Evolutionary conservation across 2,888 invertebrate species (phyloP).

Genomic region (Anticlea derivata): DNA sequence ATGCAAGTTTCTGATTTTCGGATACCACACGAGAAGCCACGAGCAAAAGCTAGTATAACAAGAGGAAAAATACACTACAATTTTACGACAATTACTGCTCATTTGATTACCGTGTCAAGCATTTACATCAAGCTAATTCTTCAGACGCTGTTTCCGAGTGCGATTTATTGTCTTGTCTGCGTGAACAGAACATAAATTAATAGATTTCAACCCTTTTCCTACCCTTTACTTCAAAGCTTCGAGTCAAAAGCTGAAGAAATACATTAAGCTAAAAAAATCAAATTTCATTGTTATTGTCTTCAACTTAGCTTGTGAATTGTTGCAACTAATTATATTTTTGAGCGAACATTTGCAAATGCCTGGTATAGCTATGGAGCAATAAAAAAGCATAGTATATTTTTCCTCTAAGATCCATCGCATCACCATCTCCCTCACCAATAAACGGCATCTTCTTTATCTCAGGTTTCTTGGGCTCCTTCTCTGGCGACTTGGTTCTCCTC

Average conservation of each 20-base stretch:
- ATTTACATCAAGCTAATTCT: neutral
- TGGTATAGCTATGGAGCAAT: too few relatives aligned
- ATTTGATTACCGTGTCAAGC: neutral
- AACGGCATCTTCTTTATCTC: conserved; percentile 90
- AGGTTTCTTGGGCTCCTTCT: conserved; percentile 58
- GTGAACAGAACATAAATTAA: neutral
- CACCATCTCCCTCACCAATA: conserved; percentile 82
- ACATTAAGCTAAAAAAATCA: too few relatives aligned
- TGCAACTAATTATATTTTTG: too few relatives aligned
- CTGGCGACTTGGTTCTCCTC: conserved; percentile 26
- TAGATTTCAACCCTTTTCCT: too few relatives aligned
- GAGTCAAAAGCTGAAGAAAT: too few relatives aligned
- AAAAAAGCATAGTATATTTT: conserved; percentile 19
- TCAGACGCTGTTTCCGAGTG: neutral
- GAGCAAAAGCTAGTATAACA: neutral
- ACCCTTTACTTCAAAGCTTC: too few relatives aligned
- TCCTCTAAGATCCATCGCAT: neutral
- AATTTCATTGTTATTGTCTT: too few relatives aligned
- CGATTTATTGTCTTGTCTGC: neutral
- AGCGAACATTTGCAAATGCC: too few relatives aligned
- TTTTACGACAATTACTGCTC: neutral
- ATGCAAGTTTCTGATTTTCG: too few relatives aligned
- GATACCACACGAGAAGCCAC: too few relatives aligned
- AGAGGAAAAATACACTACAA: neutral
- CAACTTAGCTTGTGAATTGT: too few relatives aligned